A percentile compares a stretch with the other conserved stretches of the same genome.
Conservation (phyloP, 2,113 vertebrate genomes). For the Isichthys henryi region DNA sequence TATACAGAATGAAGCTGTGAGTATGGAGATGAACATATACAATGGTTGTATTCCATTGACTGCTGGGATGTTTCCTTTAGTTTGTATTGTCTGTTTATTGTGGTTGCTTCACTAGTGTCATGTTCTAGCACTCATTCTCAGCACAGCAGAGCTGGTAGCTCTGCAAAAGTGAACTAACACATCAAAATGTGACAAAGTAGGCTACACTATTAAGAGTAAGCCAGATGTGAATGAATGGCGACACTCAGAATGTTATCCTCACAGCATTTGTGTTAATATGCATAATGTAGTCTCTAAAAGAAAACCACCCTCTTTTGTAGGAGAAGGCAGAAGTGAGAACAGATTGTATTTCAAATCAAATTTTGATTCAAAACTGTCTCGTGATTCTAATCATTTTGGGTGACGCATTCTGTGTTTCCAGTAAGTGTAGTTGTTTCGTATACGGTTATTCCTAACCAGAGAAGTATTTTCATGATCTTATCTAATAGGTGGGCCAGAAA, state of each 20-base stretch:
- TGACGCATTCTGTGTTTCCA: background rate
- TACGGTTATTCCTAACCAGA: background rate
- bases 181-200: background rate
- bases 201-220: background rate
- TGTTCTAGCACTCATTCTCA: background rate
- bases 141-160: background rate
- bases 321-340: background rate
- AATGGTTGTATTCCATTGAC: background rate
- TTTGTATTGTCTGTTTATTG: background rate
- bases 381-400: background rate
- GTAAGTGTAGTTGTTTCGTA: background rate
- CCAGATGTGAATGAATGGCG: background rate
- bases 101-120: background rate
- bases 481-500: background rate
- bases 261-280: background rate
- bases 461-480: background rate
- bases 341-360: background rate
- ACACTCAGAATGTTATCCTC: background rate
- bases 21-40: background rate
- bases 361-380: background rate
- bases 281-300: background rate
- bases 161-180: background rate
- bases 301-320: background rate
- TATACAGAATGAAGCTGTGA: background rate
- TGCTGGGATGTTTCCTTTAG: background rate